Percentiles rank a stretch among this genome's conserved stretches.
phyloP scores from a whole-genome alignment of 1,140 invertebrate species.

The Bombus waltoni region DNA sequence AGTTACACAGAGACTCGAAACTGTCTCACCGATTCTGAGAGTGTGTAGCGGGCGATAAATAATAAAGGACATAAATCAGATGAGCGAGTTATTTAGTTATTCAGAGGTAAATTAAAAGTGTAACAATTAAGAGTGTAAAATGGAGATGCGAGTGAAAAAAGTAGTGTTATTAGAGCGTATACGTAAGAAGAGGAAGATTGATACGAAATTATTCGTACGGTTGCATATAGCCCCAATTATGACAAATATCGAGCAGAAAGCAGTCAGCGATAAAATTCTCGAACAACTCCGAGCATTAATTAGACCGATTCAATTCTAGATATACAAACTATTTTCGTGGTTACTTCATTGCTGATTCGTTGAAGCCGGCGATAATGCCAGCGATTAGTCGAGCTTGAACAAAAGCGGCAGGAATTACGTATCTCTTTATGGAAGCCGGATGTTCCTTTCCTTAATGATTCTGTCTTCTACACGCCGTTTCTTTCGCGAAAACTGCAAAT shows the following conservation, averaged over 20 bases:
- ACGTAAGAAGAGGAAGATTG: not conserved
- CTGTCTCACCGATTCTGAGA: not conserved
- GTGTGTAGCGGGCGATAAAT: not conserved
- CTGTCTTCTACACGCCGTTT: constrained; percentile 35
- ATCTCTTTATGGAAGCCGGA: constrained; percentile 47
- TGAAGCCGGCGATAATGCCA: constrained; percentile 44
- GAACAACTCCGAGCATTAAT: constrained; percentile 31
- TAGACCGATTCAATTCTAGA: constrained; percentile 48
- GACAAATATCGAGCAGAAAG: constrained; percentile 38
- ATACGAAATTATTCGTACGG: not conserved
- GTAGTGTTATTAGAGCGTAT: constrained; percentile 26
- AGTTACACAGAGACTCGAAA: not conserved
- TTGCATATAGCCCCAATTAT: constrained; percentile 29
- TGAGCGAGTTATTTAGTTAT: not conserved
- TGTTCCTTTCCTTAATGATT: constrained; percentile 51
- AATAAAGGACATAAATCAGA: not conserved
- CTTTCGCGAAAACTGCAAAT: constrained; percentile 32
- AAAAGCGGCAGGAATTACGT: constrained; percentile 39
- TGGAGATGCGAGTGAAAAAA: not conserved
- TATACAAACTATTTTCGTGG: constrained; percentile 48
- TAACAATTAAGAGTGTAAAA: not conserved
- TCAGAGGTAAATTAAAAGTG: not conserved
- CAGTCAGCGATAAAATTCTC: constrained; percentile 48
- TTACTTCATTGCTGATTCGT: constrained; percentile 49
- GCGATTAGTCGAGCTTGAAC: constrained; percentile 52